phyloP scores from a whole-genome alignment of 2,113 vertebrate species.

The Etia nguti region DNA sequence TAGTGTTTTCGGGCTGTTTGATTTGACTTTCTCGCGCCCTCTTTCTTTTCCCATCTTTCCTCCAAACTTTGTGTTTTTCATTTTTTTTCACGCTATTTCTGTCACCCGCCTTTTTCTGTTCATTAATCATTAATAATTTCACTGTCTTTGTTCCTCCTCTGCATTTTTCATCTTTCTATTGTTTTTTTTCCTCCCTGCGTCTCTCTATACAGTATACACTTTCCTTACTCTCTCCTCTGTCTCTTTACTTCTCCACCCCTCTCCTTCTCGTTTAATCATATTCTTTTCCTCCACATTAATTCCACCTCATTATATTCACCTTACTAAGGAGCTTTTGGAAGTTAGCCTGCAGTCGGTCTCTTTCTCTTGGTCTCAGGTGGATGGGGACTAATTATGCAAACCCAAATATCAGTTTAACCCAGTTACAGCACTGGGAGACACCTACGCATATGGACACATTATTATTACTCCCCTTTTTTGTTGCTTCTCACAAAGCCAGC shows the following conservation, averaged over 20 bases:
- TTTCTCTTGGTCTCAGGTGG: constrained; percentile 11
- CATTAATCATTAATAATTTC: constrained; percentile 39
- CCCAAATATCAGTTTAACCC: constrained; percentile 57
- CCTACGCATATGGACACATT: not conserved
- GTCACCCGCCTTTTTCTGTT: constrained; percentile 5
- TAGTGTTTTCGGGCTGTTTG: constrained; percentile 51
- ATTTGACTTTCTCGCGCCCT: constrained; percentile 1
- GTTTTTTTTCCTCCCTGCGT: not conserved
- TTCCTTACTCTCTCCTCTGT: not conserved
- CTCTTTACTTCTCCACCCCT: not conserved
- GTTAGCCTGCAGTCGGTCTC: constrained; percentile 21
- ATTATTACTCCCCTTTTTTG: not conserved
- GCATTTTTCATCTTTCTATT: not conserved
- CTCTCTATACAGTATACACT: not conserved
- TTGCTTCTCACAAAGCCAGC: not conserved
- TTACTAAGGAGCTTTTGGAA: constrained; percentile 26
- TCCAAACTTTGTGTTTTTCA: constrained; percentile 20
- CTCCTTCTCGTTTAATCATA: constrained; percentile 10
- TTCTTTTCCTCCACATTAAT: constrained; percentile 13
- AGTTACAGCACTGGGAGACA: constrained; percentile 18
- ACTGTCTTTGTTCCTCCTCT: constrained; percentile 14
- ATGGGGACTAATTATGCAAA: constrained; percentile 35
- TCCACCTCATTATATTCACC: constrained; percentile 46
- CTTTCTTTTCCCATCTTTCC: constrained; percentile 6
- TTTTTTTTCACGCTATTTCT: constrained; percentile 37